phyloP scores from a whole-genome alignment of 2,888 invertebrate genomes.

The Eristalinus sepulchralis region DNA sequence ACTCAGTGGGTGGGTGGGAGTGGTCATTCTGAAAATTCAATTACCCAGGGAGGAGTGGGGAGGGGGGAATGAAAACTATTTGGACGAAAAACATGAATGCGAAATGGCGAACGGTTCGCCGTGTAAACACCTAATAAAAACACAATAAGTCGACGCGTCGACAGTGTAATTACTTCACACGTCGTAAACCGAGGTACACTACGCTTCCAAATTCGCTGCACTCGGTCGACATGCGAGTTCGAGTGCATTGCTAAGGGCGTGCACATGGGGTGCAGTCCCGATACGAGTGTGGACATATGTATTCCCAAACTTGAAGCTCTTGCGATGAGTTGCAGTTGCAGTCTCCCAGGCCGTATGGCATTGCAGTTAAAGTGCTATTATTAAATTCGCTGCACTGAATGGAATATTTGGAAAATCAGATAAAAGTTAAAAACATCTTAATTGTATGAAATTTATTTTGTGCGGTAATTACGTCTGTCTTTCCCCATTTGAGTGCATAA shows the following conservation, averaged over 20 bases:
- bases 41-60: no score
- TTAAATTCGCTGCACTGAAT: conserved; percentile 57
- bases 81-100: conserved; percentile 64
- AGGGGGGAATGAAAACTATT: conserved; percentile 39
- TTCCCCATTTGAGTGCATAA: conserved; percentile 34
- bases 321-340: conserved; percentile 42
- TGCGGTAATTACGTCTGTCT: conserved; percentile 45
- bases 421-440: conserved; percentile 67
- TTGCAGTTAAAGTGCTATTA: conserved; percentile 42
- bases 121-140: conserved; percentile 71
- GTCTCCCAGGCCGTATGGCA: neutral
- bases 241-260: conserved; percentile 3
- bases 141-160: conserved; percentile 68
- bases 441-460: conserved; percentile 63
- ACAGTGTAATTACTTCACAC: conserved; percentile 68
- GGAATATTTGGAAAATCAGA: conserved; percentile 63
- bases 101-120: conserved; percentile 60
- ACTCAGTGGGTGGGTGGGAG: conserved; percentile 4
- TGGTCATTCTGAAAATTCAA: conserved; percentile 63
- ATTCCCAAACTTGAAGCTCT: conserved; percentile 49
- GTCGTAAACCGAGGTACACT: conserved; percentile 60
- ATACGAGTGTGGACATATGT: conserved; percentile 50
- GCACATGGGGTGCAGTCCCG: neutral
- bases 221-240: conserved; percentile 9
- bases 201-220: conserved; percentile 49